phyloP scores from a whole-genome alignment of 2,113 vertebrate species.

The Xyliphius kryptos region DNA sequence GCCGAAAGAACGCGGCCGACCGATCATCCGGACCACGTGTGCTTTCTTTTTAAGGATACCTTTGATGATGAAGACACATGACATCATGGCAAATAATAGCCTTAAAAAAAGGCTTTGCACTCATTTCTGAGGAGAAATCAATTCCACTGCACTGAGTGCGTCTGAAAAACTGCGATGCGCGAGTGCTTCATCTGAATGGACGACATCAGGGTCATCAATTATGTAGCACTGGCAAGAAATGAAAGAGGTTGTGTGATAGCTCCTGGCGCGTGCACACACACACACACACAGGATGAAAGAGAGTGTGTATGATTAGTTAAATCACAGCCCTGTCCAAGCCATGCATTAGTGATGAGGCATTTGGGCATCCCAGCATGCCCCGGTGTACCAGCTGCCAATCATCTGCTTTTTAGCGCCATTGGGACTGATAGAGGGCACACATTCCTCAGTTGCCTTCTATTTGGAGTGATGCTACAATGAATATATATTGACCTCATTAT shows the following conservation, averaged over 20 bases:
- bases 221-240: constrained; percentile 58
- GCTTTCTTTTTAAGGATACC: too few relatives aligned
- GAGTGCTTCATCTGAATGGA: constrained; percentile 4
- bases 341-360: constrained; percentile 66
- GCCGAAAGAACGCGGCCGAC: too few relatives aligned
- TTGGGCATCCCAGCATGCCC: constrained; percentile 49
- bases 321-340: constrained; percentile 63
- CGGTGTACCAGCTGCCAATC: constrained; percentile 43
- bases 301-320: constrained; percentile 64
- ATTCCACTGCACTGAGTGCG: not conserved
- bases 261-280: constrained; percentile 54
- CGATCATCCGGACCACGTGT: too few relatives aligned
- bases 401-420: constrained; percentile 47
- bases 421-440: constrained; percentile 53
- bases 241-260: constrained; percentile 46
- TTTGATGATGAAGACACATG: too few relatives aligned
- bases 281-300: constrained; percentile 42
- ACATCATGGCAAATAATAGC: too few relatives aligned
- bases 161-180: constrained; percentile 11
- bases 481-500: constrained; percentile 81
- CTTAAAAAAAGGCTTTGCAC: not conserved
- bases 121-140: not conserved
- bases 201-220: constrained; percentile 52
- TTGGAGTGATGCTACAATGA: constrained; percentile 70
- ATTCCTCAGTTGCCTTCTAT: constrained; percentile 61